Evolutionary conservation across 2,113 vertebrate genomes (phyloP).

Genomic region (Pelmatolapia mariae): DNA sequence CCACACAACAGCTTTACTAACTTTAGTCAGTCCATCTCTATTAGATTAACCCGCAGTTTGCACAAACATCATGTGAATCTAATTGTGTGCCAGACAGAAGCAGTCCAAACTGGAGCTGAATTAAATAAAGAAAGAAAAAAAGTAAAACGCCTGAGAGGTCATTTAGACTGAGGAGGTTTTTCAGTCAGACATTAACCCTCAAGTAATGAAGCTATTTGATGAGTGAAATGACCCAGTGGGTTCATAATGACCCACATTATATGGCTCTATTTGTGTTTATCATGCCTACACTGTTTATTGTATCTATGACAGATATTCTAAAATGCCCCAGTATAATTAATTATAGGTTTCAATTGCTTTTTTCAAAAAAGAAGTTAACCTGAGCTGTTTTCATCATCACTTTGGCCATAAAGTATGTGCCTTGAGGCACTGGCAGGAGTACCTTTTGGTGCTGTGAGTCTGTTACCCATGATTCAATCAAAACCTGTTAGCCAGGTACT

Average conservation of each 20-base stretch:
- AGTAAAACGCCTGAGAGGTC: background rate
- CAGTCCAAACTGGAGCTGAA: background rate
- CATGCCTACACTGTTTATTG: background rate
- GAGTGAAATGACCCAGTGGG: background rate
- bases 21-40: background rate
- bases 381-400: background rate
- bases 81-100: background rate
- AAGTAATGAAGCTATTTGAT: background rate
- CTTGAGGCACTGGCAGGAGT: background rate
- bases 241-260: background rate
- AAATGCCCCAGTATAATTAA: background rate
- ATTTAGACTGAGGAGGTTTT: background rate
- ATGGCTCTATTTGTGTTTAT: background rate
- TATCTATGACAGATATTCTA: background rate
- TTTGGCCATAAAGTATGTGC: background rate
- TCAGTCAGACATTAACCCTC: background rate
- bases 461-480: background rate
- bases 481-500: background rate
- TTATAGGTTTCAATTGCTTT: background rate
- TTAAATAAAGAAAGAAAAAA: background rate
- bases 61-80: slow-evolving; percentile 54
- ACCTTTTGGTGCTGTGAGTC: background rate
- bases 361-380: background rate
- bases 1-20: background rate
- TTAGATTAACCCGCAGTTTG: slow-evolving; percentile 33